Conservation (phyloP, 2,888 invertebrate species). For the Epistrophe eligans region DNA sequence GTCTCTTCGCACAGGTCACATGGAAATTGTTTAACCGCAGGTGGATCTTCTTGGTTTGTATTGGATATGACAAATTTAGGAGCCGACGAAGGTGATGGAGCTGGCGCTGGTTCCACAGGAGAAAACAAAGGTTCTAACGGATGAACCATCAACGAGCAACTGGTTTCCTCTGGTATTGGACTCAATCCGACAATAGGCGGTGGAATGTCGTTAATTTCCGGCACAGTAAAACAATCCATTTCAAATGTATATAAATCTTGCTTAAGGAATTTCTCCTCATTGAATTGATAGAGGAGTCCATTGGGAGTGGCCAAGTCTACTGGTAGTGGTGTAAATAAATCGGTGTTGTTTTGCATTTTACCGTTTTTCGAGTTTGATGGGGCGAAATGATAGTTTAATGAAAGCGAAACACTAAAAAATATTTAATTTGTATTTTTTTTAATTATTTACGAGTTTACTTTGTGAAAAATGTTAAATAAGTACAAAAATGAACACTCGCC, state of each 20-base stretch:
- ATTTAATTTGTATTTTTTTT: background rate
- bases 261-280: slow-evolving; percentile 56
- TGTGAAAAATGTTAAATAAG: background rate
- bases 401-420: background rate
- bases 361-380: background rate
- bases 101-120: slow-evolving; percentile 19
- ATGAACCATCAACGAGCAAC: slow-evolving; percentile 37
- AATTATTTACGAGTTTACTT: background rate
- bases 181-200: slow-evolving; percentile 37
- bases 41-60: background rate
- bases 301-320: slow-evolving; percentile 56
- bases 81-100: no score
- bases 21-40: slow-evolving; percentile 20
- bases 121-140: slow-evolving; percentile 52
- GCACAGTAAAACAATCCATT: slow-evolving; percentile 59
- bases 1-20: slow-evolving; percentile 59
- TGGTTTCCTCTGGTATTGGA: slow-evolving; percentile 50
- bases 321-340: slow-evolving; percentile 58
- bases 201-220: slow-evolving; percentile 55
- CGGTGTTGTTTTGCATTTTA: slow-evolving; percentile 60
- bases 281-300: slow-evolving; percentile 54
- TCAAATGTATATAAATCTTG: slow-evolving; percentile 55
- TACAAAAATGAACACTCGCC: background rate
- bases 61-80: background rate
- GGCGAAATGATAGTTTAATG: background rate